Evolutionary conservation across 2,797 vertebrate species (phyloP).

Genomic region (Acrossocheilus fasciatus): DNA sequence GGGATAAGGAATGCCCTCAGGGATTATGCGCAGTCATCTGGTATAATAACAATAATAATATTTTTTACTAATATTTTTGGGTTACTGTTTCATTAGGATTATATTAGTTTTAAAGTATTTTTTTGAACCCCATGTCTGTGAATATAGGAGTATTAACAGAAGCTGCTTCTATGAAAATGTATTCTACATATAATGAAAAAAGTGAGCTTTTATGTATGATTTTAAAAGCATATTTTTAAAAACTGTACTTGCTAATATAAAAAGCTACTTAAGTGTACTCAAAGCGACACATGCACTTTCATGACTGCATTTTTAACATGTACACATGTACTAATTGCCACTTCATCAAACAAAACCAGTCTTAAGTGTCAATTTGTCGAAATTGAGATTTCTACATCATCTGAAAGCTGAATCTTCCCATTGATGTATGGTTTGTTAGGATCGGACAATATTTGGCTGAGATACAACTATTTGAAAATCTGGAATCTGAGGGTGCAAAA

Average conservation of each 20-base stretch:
- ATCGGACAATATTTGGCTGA: too few relatives aligned
- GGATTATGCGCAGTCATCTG: slow-evolving; percentile 9
- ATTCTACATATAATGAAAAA: neutral
- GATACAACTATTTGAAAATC: too few relatives aligned
- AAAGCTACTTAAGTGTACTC: neutral
- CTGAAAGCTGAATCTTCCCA: too few relatives aligned
- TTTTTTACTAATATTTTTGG: neutral
- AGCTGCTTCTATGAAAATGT: neutral
- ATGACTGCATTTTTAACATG: neutral
- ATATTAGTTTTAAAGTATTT: neutral
- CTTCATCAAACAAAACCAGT: neutral
- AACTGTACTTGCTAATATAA: neutral
- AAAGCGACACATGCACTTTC: neutral
- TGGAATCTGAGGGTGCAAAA: too few relatives aligned
- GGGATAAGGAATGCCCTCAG: slow-evolving; percentile 31
- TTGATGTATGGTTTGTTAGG: too few relatives aligned
- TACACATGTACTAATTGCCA: neutral
- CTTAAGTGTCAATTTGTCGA: too few relatives aligned
- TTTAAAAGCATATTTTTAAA: neutral
- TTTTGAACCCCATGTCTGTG: neutral
- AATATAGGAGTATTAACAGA: neutral
- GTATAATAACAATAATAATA: slow-evolving; percentile 15
- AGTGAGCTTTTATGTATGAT: neutral
- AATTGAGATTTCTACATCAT: too few relatives aligned
- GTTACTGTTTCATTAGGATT: neutral